A percentile compares a stretch with the other conserved stretches of the same genome.
Conservation (phyloP, 2,797 vertebrate species). For the Linurgus olivaceus region DNA sequence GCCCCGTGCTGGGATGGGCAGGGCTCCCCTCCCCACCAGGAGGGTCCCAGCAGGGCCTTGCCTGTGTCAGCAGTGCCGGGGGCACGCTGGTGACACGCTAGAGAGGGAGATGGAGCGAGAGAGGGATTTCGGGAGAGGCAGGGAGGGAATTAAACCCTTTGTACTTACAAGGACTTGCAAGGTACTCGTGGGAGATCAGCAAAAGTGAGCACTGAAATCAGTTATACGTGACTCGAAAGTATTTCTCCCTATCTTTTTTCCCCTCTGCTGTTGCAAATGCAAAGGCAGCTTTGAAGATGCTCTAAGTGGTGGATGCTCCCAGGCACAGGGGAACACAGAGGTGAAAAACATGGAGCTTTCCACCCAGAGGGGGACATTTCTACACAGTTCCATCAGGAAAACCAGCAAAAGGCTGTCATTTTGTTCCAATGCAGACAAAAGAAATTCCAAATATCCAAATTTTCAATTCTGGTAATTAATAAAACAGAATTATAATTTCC, state of each 20-base stretch:
- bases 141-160: neutral
- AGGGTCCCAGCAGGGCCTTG: fast-evolving
- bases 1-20: neutral
- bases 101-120: neutral
- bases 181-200: neutral
- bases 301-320: neutral
- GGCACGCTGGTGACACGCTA: fast-evolving
- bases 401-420: neutral
- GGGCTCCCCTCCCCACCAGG: neutral
- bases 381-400: neutral
- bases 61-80: neutral
- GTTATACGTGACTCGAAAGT: neutral
- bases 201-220: neutral
- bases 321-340: neutral
- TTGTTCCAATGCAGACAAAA: neutral
- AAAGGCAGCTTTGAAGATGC: neutral
- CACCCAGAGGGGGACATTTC: neutral
- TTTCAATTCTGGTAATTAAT: neutral
- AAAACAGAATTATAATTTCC: neutral
- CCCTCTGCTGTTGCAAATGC: neutral
- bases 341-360: neutral
- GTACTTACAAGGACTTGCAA: neutral
- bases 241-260: neutral
- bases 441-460: neutral
- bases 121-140: neutral